phyloP scores from a whole-genome alignment of 2,113 vertebrate genomes.

The Gallinago jamesoni region DNA sequence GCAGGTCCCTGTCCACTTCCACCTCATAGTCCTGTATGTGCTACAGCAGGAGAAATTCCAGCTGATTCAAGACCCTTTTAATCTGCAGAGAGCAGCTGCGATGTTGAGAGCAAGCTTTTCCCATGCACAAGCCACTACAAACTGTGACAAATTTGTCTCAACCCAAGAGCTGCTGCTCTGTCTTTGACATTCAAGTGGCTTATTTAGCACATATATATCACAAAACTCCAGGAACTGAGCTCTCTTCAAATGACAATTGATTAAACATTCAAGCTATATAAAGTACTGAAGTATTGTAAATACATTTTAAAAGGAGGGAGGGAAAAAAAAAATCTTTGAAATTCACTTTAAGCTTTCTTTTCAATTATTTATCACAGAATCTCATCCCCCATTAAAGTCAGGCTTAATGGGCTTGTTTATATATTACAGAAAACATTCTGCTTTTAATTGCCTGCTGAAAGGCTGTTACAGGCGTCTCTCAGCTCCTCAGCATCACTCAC shows the following conservation, averaged over 20 bases:
- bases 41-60: background rate
- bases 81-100: background rate
- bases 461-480: background rate
- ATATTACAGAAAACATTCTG: slow-evolving; percentile 61
- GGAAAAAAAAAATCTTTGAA: slow-evolving; percentile 1
- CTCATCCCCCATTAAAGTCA: slow-evolving; percentile 61
- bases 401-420: slow-evolving; percentile 65
- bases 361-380: slow-evolving; percentile 70
- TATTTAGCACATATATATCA: slow-evolving; percentile 35
- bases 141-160: background rate
- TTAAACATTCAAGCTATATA: slow-evolving; percentile 54
- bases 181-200: slow-evolving; percentile 29
- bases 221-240: slow-evolving; percentile 22
- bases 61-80: background rate
- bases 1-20: background rate
- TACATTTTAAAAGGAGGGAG: slow-evolving; percentile 17
- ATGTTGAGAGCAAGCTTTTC: background rate
- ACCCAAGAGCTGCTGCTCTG: background rate
- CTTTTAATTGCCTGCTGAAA: slow-evolving; percentile 65
- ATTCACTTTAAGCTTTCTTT: slow-evolving; percentile 57
- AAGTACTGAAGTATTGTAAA: slow-evolving; percentile 47
- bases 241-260: slow-evolving; percentile 47
- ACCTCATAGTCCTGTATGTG: background rate
- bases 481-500: background rate
- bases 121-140: background rate